phyloP scores from a whole-genome alignment of 1,140 invertebrate genomes.

The Drosophila carrolli region DNA sequence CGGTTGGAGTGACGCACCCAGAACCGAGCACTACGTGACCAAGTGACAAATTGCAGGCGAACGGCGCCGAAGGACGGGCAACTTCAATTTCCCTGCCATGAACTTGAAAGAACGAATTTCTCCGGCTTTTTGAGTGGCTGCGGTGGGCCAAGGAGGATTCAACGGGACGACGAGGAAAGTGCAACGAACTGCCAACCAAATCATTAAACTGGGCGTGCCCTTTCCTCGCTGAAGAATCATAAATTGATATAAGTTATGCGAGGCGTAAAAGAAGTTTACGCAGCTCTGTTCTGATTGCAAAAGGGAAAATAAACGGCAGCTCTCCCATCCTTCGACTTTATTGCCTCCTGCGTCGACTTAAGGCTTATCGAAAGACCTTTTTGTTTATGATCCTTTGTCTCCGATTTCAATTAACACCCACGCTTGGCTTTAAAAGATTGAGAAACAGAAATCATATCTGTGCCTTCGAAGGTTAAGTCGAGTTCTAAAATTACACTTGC shows the following conservation, averaged over 20 bases:
- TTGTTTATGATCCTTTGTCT: conserved; percentile 45
- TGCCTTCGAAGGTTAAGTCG: background rate
- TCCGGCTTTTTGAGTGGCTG: conserved; percentile 52
- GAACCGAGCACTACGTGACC: conserved; percentile 68
- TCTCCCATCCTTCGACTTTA: conserved; percentile 9
- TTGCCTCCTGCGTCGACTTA: conserved; percentile 3
- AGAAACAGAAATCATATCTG: conserved; percentile 4
- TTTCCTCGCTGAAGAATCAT: conserved; percentile 13
- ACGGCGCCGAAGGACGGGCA: conserved; percentile 38
- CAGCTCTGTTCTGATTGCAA: conserved; percentile 21
- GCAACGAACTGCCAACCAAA: conserved; percentile 69
- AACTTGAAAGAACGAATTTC: conserved; percentile 73
- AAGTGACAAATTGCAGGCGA: conserved; percentile 77
- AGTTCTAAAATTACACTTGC: too few species aligned
- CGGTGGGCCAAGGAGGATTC: conserved; percentile 26
- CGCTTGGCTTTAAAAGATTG: background rate
- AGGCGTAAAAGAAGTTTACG: conserved; percentile 33
- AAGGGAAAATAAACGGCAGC: conserved; percentile 4
- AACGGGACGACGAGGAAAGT: conserved; percentile 22
- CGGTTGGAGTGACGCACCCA: conserved; percentile 38
- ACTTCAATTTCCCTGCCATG: conserved; percentile 68
- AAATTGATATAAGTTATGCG: conserved; percentile 60
- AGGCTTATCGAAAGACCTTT: conserved; percentile 28
- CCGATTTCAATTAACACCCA: conserved; percentile 13
- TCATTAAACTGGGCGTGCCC: conserved; percentile 44